These are phyloP conservation scores for Bubo bubo DNA, from an alignment of 2,113 vertebrate species.

Conservation along the genomic window DNA sequence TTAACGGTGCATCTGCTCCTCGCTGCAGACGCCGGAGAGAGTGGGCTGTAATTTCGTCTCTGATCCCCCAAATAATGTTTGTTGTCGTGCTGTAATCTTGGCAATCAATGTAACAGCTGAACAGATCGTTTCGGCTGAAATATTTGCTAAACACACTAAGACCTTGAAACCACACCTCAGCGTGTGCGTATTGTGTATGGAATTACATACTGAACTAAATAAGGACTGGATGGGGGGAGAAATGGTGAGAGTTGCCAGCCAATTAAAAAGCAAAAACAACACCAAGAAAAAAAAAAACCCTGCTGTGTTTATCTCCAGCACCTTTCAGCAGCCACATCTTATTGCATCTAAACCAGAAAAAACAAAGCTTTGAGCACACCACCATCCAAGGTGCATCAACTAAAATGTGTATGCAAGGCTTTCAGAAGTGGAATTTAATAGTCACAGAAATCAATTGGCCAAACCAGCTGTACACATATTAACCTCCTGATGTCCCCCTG, in stretches of 20 bases:
- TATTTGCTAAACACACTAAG: constrained; percentile 80
- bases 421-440: constrained; percentile 58
- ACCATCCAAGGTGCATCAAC: background rate
- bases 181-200: constrained; percentile 15
- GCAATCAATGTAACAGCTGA: constrained; percentile 79
- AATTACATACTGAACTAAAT: constrained; percentile 40
- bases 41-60: constrained; percentile 71
- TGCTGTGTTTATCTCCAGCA: background rate
- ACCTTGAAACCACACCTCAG: constrained; percentile 80
- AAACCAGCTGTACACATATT: constrained; percentile 47
- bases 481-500: constrained; percentile 34
- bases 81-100: constrained; percentile 75
- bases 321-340: background rate
- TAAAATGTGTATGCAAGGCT: background rate
- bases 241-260: background rate
- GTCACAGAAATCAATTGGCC: constrained; percentile 62
- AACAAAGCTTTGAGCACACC: background rate
- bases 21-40: constrained; percentile 60
- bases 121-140: constrained; percentile 77
- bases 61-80: constrained; percentile 74
- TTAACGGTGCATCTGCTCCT: constrained; percentile 71
- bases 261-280: constrained; percentile 38
- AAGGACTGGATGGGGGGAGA: constrained; percentile 25
- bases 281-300: background rate
- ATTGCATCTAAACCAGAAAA: constrained; percentile 18